phyloP scores from a whole-genome alignment of 2,888 invertebrate genomes.

The Mycalesis mineus region DNA sequence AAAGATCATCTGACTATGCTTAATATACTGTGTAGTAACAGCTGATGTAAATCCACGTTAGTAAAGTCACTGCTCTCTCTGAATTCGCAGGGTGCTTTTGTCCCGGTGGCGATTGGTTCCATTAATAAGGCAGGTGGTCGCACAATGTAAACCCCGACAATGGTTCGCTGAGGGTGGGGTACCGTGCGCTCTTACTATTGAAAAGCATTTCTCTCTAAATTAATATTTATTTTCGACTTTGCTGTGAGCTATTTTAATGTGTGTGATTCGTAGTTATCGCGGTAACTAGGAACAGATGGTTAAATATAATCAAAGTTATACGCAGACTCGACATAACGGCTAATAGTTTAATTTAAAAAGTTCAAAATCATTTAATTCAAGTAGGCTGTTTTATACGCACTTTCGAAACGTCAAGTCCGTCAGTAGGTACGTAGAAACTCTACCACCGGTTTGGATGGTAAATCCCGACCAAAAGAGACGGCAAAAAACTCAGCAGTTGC shows the following conservation, averaged over 20 bases:
- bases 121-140: conserved; percentile 72
- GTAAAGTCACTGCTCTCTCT: conserved; percentile 13
- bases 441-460: too few relatives aligned
- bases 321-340: too few relatives aligned
- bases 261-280: neutral
- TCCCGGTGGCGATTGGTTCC: conserved; percentile 39
- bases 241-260: conserved; percentile 8
- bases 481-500: too few relatives aligned
- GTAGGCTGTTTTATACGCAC: too few relatives aligned
- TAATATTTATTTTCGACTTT: conserved; percentile 25
- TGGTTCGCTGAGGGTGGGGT: conserved; percentile 46
- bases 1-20: too few relatives aligned
- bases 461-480: too few relatives aligned
- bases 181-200: conserved; percentile 30
- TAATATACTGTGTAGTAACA: too few relatives aligned
- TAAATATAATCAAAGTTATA: neutral
- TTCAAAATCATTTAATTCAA: too few relatives aligned
- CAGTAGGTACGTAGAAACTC: too few relatives aligned
- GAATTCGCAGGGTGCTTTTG: conserved; percentile 31
- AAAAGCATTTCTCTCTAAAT: conserved; percentile 27
- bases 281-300: conserved; percentile 10
- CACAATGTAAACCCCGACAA: conserved; percentile 64
- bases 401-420: too few relatives aligned
- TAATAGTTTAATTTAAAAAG: too few relatives aligned
- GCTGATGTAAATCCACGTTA: conserved; percentile 14